Conservation (phyloP, 64 coral and sea anemone genomes). For the Pachyseris speciosa region DNA sequence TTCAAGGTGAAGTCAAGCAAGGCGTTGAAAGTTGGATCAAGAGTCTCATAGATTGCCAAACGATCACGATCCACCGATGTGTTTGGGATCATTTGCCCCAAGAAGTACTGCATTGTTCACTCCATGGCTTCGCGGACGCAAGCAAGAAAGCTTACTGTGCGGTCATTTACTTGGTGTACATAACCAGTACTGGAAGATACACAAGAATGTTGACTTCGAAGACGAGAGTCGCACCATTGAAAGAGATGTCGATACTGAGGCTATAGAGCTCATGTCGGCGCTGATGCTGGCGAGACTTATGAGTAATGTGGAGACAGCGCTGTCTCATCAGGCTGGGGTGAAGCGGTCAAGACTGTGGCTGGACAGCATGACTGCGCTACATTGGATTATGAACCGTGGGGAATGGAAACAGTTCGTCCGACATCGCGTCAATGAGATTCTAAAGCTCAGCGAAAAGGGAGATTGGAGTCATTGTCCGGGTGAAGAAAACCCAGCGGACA, state of each 20-base stretch:
- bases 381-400: slow-evolving; percentile 9
- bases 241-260: neutral
- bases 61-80: too few relatives aligned
- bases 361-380: neutral
- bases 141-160: slow-evolving; percentile 23
- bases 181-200: neutral
- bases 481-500: neutral
- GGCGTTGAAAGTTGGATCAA: slow-evolving; percentile 42
- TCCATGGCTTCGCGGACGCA: neutral
- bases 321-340: neutral
- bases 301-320: slow-evolving; percentile 7
- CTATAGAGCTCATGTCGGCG: neutral
- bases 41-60: neutral
- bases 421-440: neutral
- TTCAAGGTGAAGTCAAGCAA: slow-evolving; percentile 13
- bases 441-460: neutral
- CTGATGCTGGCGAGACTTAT: neutral
- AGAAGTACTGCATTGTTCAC: too few relatives aligned
- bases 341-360: slow-evolving; percentile 16
- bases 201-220: slow-evolving; percentile 15
- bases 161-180: slow-evolving; percentile 10
- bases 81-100: too few relatives aligned
- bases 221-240: neutral
- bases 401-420: neutral
- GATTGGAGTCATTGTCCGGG: neutral